phyloP scores from a whole-genome alignment of 2,113 vertebrate genomes.

The Platycercus adscitus region DNA sequence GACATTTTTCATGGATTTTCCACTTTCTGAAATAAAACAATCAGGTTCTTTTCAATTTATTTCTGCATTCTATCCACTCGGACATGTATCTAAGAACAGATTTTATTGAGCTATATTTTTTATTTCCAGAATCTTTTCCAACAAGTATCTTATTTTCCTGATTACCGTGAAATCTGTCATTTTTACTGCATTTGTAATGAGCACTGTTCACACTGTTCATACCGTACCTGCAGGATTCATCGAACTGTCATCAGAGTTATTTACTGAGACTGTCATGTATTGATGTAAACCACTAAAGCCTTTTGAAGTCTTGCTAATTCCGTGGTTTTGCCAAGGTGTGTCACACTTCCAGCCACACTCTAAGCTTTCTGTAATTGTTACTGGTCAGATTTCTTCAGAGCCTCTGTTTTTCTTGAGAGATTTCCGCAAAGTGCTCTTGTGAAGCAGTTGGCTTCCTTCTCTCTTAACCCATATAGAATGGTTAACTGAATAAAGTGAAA shows the following conservation, averaged over 20 bases:
- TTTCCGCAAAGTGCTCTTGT: not conserved
- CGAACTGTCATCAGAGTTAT: not conserved
- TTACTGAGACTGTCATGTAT: not conserved
- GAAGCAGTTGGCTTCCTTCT: not conserved
- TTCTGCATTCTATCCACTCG: not conserved
- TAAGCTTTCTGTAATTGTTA: not conserved
- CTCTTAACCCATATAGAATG: not conserved
- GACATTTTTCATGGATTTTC: not conserved
- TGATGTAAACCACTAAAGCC: not conserved
- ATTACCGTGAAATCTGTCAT: not conserved
- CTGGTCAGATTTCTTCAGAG: not conserved
- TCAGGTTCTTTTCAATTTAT: not conserved
- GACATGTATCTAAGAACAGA: not conserved
- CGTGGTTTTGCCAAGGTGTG: not conserved
- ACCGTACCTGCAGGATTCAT: not conserved
- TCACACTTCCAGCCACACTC: not conserved
- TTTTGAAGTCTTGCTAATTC: not conserved
- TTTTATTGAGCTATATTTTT: not conserved
- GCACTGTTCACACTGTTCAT: not conserved
- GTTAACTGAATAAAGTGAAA: not conserved
- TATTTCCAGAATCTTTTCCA: not conserved
- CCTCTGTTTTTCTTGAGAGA: not conserved
- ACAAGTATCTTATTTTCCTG: slow-evolving; percentile 29
- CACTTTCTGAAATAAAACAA: not conserved
- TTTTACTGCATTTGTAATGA: not conserved